Conservation (phyloP, 1,140 invertebrate genomes). For the Radopholus similis region DNA sequence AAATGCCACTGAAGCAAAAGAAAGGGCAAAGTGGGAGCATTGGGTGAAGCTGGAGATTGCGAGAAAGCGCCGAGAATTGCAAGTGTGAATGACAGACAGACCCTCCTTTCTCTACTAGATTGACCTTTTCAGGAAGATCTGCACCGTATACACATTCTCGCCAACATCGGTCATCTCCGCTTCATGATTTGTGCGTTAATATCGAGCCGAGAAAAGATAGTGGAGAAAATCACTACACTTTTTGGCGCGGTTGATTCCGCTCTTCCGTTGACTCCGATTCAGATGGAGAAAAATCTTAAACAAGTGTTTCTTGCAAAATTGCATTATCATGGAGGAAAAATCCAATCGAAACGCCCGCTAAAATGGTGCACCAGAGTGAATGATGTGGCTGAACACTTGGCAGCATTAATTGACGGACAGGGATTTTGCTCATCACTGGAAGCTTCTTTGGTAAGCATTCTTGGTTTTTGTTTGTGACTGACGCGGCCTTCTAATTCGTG, state of each 20-base stretch:
- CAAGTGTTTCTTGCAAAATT: constrained; percentile 2
- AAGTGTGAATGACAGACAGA: constrained; percentile 14
- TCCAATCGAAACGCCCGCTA: neutral
- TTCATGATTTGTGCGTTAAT: constrained; percentile 21
- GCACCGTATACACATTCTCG: constrained; percentile 25
- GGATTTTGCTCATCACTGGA: constrained; percentile 20
- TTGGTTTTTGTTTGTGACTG: neutral
- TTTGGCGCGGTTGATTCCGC: constrained; percentile 16
- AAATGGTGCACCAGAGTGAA: constrained; percentile 5
- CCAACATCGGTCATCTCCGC: constrained; percentile 23
- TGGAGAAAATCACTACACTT: neutral
- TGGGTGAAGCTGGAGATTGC: constrained; percentile 23
- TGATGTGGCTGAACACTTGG: neutral
- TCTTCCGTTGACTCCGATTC: neutral
- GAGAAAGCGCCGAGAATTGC: constrained; percentile 28
- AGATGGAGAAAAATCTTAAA: neutral
- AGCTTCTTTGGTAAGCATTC: constrained; percentile 8
- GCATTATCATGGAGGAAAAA: neutral
- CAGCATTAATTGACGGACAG: constrained; percentile 10
- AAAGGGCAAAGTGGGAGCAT: constrained; percentile 30
- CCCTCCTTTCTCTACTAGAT: constrained; percentile 11
- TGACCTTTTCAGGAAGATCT: neutral
- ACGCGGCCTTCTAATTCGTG: neutral
- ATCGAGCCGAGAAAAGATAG: constrained; percentile 1
- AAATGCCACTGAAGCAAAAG: constrained; percentile 28